Evolutionary conservation across 2,797 vertebrate genomes (phyloP), one percentile per base, ranked within the genome.

Genomic region (Eptatretus atami): DNA sequence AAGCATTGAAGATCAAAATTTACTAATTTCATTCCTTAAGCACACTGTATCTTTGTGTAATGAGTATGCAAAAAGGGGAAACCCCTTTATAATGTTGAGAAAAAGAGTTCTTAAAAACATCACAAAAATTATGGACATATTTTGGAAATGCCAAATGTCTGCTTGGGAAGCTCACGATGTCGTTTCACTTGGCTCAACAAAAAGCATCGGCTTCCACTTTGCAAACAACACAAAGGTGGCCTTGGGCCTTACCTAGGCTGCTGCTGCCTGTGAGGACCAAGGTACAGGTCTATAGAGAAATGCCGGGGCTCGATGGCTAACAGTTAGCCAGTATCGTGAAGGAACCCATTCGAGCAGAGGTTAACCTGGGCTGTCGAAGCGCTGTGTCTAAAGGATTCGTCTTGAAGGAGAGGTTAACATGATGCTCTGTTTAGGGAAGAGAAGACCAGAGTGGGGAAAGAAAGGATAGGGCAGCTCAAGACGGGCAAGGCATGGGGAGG

Each of bases 201-300:
- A 44, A 44, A 44, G 31, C 31, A 44, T 44, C 31, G 6, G 31
- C 31, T 44, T 44, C 31, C 31, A 44, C 6, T 44, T 44, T 44
- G 31, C 31, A 19, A 19, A 19, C 19, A 44, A 44, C 31, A 44
- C 31, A 44, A 44, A 44, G 31, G 31, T 44, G 31, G 31, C 31
- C 31, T 44, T 44, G 31, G 31, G 31, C 31, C 87, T 98, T 94
- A 95, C 86, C 83, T 67, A 76, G 81, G 81, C 74, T 83, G 76
- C 75, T n/a, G n/a, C 73, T 80, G 80, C 86, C 84, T 71, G 74
- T 76, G 78, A 90, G 78, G 76, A 71, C 79, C 75, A 86, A 86
- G 78, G 75, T 77, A 77, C 75, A 78, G 73, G 75, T 92, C 82
- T n/a, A 72, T 69, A 70, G 70, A 78, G 78, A 76, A 85, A 78